phyloP scores from a whole-genome alignment of 2,113 vertebrate species.

The Willisornis vidua region DNA sequence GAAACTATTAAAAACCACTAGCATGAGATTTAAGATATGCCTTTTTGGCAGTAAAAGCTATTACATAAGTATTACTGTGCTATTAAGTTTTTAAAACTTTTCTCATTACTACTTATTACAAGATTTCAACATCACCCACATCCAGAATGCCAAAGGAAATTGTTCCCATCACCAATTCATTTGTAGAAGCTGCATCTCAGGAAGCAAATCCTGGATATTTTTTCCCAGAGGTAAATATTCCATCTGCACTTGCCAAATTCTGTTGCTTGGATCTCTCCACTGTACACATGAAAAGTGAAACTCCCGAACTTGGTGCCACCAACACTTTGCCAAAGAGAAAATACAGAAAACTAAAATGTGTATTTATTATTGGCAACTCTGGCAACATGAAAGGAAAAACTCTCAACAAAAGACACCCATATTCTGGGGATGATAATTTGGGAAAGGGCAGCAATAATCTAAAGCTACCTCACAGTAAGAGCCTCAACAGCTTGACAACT shows the following conservation, averaged over 20 bases:
- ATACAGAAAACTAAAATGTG: rapidly evolving
- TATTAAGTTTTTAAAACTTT: neutral
- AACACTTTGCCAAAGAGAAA: neutral
- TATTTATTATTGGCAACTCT: neutral
- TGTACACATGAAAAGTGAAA: neutral
- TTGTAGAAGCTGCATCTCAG: neutral
- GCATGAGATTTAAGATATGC: neutral
- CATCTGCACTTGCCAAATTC: neutral
- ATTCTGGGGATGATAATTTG: neutral
- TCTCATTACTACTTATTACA: neutral
- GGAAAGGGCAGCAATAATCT: neutral
- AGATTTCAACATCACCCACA: neutral
- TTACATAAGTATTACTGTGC: neutral
- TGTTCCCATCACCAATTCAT: neutral
- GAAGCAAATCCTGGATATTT: neutral
- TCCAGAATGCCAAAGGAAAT: neutral
- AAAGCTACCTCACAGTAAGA: neutral
- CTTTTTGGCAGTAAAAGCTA: neutral
- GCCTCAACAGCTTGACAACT: neutral
- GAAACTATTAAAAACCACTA: neutral
- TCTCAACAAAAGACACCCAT: neutral
- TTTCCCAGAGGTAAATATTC: neutral
- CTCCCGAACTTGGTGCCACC: neutral
- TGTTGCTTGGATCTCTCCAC: neutral
- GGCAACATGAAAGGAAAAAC: neutral